A percentile compares a stretch with the other conserved stretches of the same genome.
These are phyloP conservation scores for Pseudobourletiella spinata DNA, from an alignment of 1,140 invertebrate genomes.

Conservation along the genomic window DNA sequence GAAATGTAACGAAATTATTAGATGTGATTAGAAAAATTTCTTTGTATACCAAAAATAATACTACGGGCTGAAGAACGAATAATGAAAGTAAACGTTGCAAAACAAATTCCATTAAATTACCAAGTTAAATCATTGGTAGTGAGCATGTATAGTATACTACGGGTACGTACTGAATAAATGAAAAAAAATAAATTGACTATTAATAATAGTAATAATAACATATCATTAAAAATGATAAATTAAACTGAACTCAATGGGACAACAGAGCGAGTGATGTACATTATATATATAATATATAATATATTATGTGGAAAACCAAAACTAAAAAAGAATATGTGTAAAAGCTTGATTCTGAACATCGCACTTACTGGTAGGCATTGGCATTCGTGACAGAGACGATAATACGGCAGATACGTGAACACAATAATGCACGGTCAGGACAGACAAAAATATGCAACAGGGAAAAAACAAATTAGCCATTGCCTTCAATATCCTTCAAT, in stretches of 20 bases:
- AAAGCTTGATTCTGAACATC: conserved; percentile 23
- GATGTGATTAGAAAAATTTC: no score
- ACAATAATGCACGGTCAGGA: conserved; percentile 22
- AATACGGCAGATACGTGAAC: conserved; percentile 25
- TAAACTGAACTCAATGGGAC: conserved; percentile 1
- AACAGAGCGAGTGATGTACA: background rate
- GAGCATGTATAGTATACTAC: no score
- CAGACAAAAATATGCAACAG: conserved; percentile 27
- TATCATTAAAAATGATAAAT: background rate
- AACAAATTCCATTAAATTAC: no score
- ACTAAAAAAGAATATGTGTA: conserved; percentile 1
- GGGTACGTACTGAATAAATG: background rate
- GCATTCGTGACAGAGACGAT: conserved; percentile 22
- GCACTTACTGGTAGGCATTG: conserved; percentile 24
- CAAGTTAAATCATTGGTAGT: no score
- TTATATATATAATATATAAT: background rate
- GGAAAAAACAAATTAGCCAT: conserved; percentile 27
- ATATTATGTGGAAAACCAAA: background rate
- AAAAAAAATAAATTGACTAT: background rate
- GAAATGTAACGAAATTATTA: no score
- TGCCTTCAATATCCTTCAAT: conserved; percentile 6
- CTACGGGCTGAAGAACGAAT: no score
- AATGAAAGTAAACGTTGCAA: no score
- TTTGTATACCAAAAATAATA: no score
- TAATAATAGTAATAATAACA: background rate